These are phyloP conservation scores for Aporophyla lueneburgensis DNA, from an alignment of 2,888 invertebrate genomes.

Conservation along the genomic window DNA sequence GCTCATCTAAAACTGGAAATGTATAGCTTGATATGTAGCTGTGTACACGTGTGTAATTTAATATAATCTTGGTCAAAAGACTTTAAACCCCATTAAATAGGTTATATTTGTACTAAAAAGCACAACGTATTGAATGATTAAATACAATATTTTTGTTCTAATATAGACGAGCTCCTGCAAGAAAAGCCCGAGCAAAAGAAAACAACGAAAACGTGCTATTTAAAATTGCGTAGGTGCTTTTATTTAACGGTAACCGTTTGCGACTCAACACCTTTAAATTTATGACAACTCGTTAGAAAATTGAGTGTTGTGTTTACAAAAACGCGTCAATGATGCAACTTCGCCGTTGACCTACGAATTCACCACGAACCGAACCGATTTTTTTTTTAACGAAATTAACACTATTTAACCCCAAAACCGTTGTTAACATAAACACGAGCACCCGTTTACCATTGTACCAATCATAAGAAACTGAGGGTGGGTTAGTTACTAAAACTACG, in stretches of 20 bases:
- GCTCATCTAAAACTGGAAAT: too few relatives aligned
- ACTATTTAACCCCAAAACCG: conserved; percentile 61
- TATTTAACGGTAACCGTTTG: neutral
- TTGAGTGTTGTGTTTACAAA: neutral
- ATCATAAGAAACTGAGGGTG: conserved; percentile 79
- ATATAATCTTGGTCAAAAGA: neutral
- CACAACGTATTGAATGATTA: neutral
- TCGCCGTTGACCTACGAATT: conserved; percentile 56
- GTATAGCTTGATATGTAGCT: too few relatives aligned
- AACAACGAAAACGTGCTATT: neutral
- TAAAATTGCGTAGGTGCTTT: neutral
- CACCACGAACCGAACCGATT: conserved; percentile 38
- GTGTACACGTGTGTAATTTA: too few relatives aligned
- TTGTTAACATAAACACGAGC: conserved; percentile 33
- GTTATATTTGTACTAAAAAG: neutral
- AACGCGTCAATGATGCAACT: conserved; percentile 71
- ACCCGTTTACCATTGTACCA: conserved; percentile 78
- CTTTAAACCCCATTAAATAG: neutral
- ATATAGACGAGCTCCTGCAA: neutral
- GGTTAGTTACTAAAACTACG: conserved; percentile 69
- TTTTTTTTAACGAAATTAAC: neutral
- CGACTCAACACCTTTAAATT: neutral
- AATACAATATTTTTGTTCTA: too few relatives aligned
- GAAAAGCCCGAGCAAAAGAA: neutral
- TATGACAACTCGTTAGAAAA: neutral